phyloP scores from a whole-genome alignment of 2,113 vertebrate species.

The Pagrus major region DNA sequence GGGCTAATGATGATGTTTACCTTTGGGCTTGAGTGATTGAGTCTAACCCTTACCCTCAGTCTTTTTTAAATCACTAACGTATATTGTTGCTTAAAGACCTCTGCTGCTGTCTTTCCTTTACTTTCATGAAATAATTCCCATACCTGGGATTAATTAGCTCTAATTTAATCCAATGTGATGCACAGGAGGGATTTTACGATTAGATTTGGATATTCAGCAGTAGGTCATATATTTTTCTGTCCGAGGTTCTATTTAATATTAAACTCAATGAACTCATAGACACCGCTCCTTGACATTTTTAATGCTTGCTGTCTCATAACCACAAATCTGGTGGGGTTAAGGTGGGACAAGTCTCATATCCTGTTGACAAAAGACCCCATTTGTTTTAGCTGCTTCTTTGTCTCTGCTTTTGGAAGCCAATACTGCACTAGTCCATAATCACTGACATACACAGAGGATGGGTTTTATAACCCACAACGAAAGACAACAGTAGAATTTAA shows the following conservation, averaged over 20 bases:
- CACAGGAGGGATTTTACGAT: not conserved
- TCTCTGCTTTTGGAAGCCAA: constrained; percentile 36
- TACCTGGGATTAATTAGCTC: constrained; percentile 5
- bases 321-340: constrained; percentile 37
- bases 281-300: not conserved
- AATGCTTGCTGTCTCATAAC: constrained; percentile 36
- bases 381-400: constrained; percentile 43
- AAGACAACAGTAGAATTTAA: constrained; percentile 55
- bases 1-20: too few relatives aligned
- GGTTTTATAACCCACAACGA: constrained; percentile 46
- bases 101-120: not conserved
- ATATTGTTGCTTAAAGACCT: too few relatives aligned
- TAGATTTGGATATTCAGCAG: not conserved
- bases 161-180: not conserved
- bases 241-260: not conserved
- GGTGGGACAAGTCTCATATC: constrained; percentile 30
- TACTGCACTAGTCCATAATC: constrained; percentile 33
- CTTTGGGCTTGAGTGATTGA: not conserved
- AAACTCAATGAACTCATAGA: not conserved
- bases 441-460: constrained; percentile 41
- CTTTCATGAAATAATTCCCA: not conserved
- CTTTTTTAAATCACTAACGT: not conserved
- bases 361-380: constrained; percentile 40
- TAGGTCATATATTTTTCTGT: not conserved
- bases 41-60: not conserved